Base-by-base conservation (phyloP, 2,888 invertebrate species). In the Lithophane ornitopus region DNA sequence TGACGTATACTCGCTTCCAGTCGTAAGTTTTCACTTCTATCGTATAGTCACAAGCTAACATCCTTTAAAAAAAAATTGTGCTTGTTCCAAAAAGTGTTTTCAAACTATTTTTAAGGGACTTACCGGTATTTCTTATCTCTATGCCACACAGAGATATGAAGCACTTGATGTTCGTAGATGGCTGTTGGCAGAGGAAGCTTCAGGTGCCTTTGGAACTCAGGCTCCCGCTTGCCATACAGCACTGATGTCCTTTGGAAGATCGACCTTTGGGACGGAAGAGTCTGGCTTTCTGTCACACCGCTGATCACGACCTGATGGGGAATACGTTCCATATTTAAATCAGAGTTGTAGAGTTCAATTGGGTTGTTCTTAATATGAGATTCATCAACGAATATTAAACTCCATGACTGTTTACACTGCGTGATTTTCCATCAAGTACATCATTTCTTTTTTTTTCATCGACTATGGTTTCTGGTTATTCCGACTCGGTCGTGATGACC, bases 141-240 rank as follows among this genome's bases (percentile, higher is more conserved):
- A 93, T 98, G 98, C 98, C 98, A 98, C 65, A 98, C 98, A 63
- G 98, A 98, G 87, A 98, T 97, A 88, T 98, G 97, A 63, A 98
- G 96, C 92, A 97, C 97, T 89, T 97, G 97, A 68, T 97, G 95
- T 61, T 96, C 94, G 89, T 97, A 97, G 46, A 94, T 88, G 54
- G 96, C 95, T 26, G 94, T 91, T 28, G 97, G 96, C 71, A 98
- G 92, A 2, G 98, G 97, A 86, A 98, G 97, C 88, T 97, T 97
- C 90, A 98, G 97, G 85, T 97, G 97, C 90, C 98, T 98, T 94
- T 98, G 98, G 94, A 98, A 98, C 89, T 97, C 97, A 2, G 98
- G 98, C 89, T 97, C 97, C 89, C 97, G 97, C 78, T 98, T 98
- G 85, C 98, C 98, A 71, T 98, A 97, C 82, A 98, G 98, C 12